Conservation (phyloP, 2,888 invertebrate genomes). For the Lottia scabra region DNA sequence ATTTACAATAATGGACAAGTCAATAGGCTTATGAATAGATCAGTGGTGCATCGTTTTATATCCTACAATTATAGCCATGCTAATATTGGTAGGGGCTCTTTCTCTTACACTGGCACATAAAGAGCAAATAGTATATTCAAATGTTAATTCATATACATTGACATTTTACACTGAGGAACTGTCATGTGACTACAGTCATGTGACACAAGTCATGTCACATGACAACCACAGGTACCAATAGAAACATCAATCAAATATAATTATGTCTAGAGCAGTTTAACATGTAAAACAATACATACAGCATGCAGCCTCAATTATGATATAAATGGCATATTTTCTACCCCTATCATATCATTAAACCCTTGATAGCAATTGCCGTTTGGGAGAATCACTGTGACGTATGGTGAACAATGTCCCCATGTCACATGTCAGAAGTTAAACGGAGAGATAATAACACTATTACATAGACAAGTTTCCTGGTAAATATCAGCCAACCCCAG, state of each 20-base stretch:
- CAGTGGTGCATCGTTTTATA: too few relatives aligned
- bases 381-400: not conserved
- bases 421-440: not conserved
- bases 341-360: not conserved
- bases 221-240: conserved; percentile 1
- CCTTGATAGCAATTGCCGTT: not conserved
- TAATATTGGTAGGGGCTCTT: too few relatives aligned
- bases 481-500: too few relatives aligned
- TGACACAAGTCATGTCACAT: not conserved
- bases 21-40: too few relatives aligned
- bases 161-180: too few relatives aligned
- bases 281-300: not conserved
- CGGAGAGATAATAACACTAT: not conserved
- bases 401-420: too few relatives aligned
- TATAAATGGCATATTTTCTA: not conserved
- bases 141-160: too few relatives aligned
- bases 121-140: too few relatives aligned
- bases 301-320: conserved; percentile 2
- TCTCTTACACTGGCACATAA: too few relatives aligned
- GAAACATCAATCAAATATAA: not conserved
- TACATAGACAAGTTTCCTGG: not conserved
- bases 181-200: not conserved
- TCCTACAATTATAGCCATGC: too few relatives aligned
- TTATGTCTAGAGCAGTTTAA: not conserved
- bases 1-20: too few relatives aligned